phyloP scores from a whole-genome alignment of 2,888 invertebrate genomes.

The Lordiphosa andalusiaca region DNA sequence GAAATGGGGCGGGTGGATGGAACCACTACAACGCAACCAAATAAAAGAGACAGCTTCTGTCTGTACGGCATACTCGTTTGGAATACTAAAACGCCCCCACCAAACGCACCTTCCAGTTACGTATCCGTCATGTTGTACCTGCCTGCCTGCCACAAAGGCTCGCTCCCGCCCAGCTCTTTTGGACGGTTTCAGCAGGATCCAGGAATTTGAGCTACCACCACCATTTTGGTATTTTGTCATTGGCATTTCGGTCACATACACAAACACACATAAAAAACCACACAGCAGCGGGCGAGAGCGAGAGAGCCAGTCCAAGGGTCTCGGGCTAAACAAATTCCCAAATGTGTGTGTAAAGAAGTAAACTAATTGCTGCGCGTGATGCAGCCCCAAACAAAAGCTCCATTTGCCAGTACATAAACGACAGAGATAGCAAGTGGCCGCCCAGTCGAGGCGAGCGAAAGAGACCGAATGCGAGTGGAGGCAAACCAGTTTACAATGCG shows the following conservation, averaged over 20 bases:
- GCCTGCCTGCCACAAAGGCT: background rate
- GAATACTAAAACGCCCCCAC: conserved; percentile 52
- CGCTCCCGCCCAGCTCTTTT: conserved; percentile 15
- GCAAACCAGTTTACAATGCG: conserved; percentile 62
- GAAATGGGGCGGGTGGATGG: conserved; percentile 12
- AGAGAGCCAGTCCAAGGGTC: conserved; percentile 49
- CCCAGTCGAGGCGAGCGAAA: conserved; percentile 30
- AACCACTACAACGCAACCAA: conserved; percentile 17
- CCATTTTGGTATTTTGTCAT: conserved; percentile 75
- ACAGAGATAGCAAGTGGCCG: conserved; percentile 28
- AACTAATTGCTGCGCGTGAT: conserved; percentile 80
- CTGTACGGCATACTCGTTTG: conserved; percentile 37
- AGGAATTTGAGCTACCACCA: conserved; percentile 26
- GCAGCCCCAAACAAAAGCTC: conserved; percentile 60
- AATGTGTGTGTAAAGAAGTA: conserved; percentile 72
- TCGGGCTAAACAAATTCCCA: conserved; percentile 66
- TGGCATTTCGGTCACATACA: conserved; percentile 80
- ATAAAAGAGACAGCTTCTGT: conserved; percentile 45
- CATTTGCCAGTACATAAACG: conserved; percentile 59
- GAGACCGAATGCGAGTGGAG: conserved; percentile 23
- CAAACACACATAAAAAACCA: conserved; percentile 73
- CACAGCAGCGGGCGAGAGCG: conserved; percentile 32
- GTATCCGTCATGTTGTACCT: conserved; percentile 9
- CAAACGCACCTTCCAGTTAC: conserved; percentile 8
- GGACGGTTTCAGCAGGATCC: conserved; percentile 28